Evolutionary conservation across 2,797 vertebrate genomes (phyloP).

Genomic region (Fringilla coelebs): DNA sequence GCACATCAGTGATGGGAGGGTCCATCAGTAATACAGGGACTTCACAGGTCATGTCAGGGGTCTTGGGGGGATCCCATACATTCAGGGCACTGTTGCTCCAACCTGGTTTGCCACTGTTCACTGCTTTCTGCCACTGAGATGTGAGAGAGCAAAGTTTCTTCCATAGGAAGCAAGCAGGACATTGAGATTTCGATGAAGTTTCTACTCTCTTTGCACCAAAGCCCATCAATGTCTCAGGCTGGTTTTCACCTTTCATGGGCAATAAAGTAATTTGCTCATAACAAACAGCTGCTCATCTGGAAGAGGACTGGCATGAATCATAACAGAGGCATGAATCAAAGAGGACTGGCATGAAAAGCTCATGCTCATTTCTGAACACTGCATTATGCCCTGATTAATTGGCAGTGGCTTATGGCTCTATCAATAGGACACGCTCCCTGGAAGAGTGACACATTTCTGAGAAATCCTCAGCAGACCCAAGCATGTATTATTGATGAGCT

Average conservation of each 20-base stretch:
- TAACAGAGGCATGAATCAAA: neutral
- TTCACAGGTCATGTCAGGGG: neutral
- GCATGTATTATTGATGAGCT: neutral
- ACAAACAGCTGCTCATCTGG: neutral
- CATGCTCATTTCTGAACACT: neutral
- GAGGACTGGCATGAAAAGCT: slow-evolving; percentile 5
- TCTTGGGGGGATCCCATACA: neutral
- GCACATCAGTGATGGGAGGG: neutral
- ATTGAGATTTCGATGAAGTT: neutral
- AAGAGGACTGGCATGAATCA: slow-evolving; percentile 14
- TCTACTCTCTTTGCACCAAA: neutral
- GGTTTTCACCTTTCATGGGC: neutral
- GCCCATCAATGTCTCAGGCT: neutral
- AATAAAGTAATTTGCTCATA: neutral
- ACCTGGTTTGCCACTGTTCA: neutral
- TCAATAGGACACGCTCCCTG: neutral
- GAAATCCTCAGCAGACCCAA: neutral
- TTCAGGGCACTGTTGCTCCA: neutral
- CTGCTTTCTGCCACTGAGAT: neutral
- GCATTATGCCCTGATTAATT: slow-evolving; percentile 10
- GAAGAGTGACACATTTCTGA: neutral
- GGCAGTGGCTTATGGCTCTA: slow-evolving; percentile 8
- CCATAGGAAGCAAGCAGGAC: neutral
- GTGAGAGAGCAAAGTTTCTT: neutral
- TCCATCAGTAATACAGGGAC: neutral